Base-by-base conservation (phyloP, 2,888 invertebrate genomes). In the Noctua comes region DNA sequence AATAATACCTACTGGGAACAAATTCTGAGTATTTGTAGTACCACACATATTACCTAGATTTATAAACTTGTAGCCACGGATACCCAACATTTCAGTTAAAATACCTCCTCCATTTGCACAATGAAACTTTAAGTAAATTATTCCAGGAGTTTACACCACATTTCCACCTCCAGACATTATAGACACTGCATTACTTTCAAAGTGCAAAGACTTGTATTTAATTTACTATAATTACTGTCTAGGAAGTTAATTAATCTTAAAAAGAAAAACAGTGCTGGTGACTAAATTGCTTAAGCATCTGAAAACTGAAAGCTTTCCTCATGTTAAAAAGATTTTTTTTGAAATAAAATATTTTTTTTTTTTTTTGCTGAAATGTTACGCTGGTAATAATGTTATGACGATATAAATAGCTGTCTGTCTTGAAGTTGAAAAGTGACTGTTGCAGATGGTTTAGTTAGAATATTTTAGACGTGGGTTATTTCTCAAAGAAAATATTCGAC, bases 141-240 rank as follows among this genome's bases (percentile, higher is more conserved):
- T 77, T 77, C n/a, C 59, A 62, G 48, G n/a, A 82, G 54, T 76
- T 76, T 83, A 27, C 51, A 40, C 68, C 59, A 54, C 16, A 54
- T 79, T 76, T 83, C 24, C 43, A 40, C 59, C 62, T 68, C 2
- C 27, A 62, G 51, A 36, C 10, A 83, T 83, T 79, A 66, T 59
- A 76, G 31, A 36, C 79, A 68, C 36, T 10, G 18, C 46, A 64
- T 62, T 68, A 62, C 27, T 83, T 62, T 7, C 18, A 54, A 51
- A 79, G 83, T 77, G 78, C 77, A 77, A 80, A 80, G 24, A 54
- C 68, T 68, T 83, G 77, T 77, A 83, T 83, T 83, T 68, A 74
- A 66, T 74, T 79, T 64, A 31, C 7, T 79, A 31, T 57, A 77
- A 68, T 83, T 54, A 83, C 59, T 59, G 31, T 21, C 62, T 68